Evolutionary conservation across 2,888 invertebrate species (phyloP).

Genomic region (Ditula angustiorana): DNA sequence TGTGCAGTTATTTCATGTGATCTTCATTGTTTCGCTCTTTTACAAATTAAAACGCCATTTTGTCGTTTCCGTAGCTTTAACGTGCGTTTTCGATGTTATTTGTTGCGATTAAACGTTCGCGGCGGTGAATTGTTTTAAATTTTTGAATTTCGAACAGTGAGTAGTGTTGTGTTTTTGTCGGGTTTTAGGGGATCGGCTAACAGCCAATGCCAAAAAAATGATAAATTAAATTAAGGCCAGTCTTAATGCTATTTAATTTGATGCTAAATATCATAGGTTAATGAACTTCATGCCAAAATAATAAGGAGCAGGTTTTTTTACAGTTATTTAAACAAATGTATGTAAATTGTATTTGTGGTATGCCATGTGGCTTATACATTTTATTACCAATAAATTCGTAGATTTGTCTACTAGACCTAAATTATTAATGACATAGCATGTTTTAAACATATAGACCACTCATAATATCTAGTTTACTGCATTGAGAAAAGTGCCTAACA

Average conservation of each 20-base stretch:
- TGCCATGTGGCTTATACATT: constrained; percentile 26
- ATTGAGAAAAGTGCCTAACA: neutral
- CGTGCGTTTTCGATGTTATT: constrained; percentile 28
- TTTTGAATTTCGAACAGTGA: constrained; percentile 46
- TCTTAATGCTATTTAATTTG: neutral
- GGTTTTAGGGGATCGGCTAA: neutral
- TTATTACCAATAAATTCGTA: constrained; percentile 5
- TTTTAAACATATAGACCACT: neutral
- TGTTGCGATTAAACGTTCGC: constrained; percentile 5
- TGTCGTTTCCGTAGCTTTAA: constrained; percentile 49
- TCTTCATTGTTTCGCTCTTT: constrained; percentile 72
- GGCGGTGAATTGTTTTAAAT: constrained; percentile 32
- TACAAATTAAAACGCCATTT: constrained; percentile 75
- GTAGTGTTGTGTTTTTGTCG: constrained; percentile 44
- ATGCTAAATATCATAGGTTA: neutral
- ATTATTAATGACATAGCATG: constrained; percentile 8
- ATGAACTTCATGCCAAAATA: constrained; percentile 25
- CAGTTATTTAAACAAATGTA: constrained; percentile 34
- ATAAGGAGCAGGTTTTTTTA: constrained; percentile 25
- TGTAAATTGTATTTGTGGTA: constrained; percentile 19
- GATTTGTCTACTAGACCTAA: neutral
- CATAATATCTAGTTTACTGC: neutral
- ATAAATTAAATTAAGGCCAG: neutral
- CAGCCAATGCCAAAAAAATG: neutral
- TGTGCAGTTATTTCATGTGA: constrained; percentile 81